A percentile compares a stretch with the other conserved stretches of the same genome.
Conservation (phyloP, 2,113 vertebrate species). For the Erythrocercus mccallii region DNA sequence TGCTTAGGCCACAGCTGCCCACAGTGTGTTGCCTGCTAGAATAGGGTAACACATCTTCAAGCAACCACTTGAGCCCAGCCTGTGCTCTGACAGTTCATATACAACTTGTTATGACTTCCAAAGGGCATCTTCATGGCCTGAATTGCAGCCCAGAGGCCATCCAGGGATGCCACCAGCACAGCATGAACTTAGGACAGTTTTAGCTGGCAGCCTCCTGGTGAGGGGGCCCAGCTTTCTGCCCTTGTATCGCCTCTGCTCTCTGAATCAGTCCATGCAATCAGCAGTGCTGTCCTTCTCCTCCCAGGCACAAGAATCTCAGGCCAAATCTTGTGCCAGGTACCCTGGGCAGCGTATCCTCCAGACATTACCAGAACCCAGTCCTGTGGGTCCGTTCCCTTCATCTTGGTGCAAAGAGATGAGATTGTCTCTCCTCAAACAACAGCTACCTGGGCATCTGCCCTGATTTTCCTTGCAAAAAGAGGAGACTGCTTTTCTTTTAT, state of each 20-base stretch:
- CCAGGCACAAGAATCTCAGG: background rate
- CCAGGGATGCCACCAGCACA: background rate
- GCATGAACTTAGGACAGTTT: background rate
- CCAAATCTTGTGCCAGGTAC: background rate
- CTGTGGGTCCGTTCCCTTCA: background rate
- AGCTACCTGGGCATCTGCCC: background rate
- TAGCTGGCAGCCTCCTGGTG: background rate
- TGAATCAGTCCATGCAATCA: background rate
- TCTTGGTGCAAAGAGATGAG: background rate
- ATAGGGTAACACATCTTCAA: background rate
- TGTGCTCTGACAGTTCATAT: background rate
- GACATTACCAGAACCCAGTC: background rate
- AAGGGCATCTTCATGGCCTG: background rate
- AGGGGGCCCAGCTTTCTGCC: background rate
- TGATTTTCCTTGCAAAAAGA: background rate
- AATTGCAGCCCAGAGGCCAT: background rate
- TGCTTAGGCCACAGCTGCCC: background rate
- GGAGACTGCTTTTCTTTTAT: background rate
- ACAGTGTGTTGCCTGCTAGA: fast-evolving
- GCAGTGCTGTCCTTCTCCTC: background rate
- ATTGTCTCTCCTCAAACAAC: background rate
- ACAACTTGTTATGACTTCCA: background rate
- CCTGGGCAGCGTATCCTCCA: fast-evolving
- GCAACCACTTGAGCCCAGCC: fast-evolving
- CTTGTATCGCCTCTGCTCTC: background rate